phyloP scores from a whole-genome alignment of 64 coral and sea anemone species.

The Pachyseris speciosa region DNA sequence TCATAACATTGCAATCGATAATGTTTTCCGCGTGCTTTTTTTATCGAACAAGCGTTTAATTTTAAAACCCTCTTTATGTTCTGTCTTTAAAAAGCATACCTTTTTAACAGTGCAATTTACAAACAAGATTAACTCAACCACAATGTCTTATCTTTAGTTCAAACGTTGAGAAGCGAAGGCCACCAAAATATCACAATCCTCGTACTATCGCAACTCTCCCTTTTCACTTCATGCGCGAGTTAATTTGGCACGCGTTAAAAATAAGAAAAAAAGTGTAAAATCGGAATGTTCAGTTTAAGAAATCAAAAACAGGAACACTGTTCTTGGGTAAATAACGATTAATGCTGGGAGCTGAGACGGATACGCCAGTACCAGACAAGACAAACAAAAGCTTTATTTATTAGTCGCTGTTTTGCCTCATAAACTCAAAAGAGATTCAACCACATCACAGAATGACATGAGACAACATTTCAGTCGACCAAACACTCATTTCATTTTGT shows the following conservation, averaged over 20 bases:
- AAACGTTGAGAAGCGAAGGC: not conserved
- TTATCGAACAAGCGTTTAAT: not conserved
- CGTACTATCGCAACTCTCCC: too few species aligned
- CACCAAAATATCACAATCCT: not conserved
- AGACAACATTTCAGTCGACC: not conserved
- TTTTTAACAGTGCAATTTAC: not conserved
- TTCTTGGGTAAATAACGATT: not conserved
- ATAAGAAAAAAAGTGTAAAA: too few species aligned
- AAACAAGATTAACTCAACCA: not conserved
- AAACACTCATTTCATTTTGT: not conserved
- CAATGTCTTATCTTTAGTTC: not conserved
- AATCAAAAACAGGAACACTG: too few species aligned
- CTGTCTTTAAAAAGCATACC: not conserved
- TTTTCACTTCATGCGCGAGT: not conserved
- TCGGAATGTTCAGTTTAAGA: too few species aligned
- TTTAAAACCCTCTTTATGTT: not conserved
- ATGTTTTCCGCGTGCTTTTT: not conserved
- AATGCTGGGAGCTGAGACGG: not conserved
- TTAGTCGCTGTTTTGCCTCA: not conserved
- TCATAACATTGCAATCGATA: too few species aligned
- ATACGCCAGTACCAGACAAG: not conserved
- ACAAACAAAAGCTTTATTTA: not conserved
- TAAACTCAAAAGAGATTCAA: not conserved
- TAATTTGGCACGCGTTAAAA: too few species aligned
- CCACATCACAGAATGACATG: not conserved